These are phyloP conservation scores for Drosophila oshimai DNA, from an alignment of 1,140 invertebrate genomes.

Conservation along the genomic window DNA sequence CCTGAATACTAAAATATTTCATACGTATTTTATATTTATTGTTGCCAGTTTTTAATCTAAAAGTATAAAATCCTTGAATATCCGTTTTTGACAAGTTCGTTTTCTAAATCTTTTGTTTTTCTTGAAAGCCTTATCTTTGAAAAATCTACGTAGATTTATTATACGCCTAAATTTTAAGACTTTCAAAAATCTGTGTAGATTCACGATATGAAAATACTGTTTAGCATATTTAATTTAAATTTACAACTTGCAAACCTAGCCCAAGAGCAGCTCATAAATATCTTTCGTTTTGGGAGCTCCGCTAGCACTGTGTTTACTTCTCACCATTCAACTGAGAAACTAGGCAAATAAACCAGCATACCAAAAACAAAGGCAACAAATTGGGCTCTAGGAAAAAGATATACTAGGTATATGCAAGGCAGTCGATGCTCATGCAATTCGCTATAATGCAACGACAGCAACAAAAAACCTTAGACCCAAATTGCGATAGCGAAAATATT, in stretches of 20 bases:
- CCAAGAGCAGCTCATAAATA: constrained; percentile 28
- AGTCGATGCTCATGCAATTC: constrained; percentile 61
- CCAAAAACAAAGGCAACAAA: constrained; percentile 33
- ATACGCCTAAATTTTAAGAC: neutral
- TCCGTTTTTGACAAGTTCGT: constrained; percentile 45
- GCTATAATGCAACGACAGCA: constrained; percentile 35
- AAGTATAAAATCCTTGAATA: neutral
- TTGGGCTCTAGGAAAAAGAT: constrained; percentile 25
- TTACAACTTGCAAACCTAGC: neutral
- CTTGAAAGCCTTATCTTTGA: neutral
- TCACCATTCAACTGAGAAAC: constrained; percentile 31
- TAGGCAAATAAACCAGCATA: constrained; percentile 36
- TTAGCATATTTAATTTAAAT: constrained; percentile 40
- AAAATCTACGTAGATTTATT: neutral
- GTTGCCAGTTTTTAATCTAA: neutral
- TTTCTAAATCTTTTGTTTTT: constrained; percentile 44
- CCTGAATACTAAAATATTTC: neutral
- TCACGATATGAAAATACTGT: constrained; percentile 23
- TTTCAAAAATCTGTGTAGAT: constrained; percentile 6
- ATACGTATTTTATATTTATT: neutral
- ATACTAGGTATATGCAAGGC: constrained; percentile 26
- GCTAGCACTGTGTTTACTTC: constrained; percentile 14
- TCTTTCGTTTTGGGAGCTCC: constrained; percentile 8
- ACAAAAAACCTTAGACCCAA: constrained; percentile 67
- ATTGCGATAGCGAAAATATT: constrained; percentile 70